These are phyloP conservation scores for Sakesphorus luctuosus DNA, from an alignment of 2,113 vertebrate genomes.

Conservation along the genomic window DNA sequence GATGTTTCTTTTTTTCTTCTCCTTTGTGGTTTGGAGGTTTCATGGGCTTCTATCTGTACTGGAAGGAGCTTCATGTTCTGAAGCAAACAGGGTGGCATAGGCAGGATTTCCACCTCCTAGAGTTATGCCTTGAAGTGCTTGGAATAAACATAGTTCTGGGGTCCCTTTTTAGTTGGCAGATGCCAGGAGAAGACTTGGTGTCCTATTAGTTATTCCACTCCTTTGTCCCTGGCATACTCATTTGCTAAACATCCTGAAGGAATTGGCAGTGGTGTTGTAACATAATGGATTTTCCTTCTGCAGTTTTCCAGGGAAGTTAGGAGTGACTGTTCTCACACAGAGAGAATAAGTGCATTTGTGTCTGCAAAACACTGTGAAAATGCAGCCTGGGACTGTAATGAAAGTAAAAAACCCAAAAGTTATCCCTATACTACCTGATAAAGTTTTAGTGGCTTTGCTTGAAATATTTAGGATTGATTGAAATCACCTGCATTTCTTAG, in stretches of 20 bases:
- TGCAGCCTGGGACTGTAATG: not conserved
- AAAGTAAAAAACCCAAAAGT: not conserved
- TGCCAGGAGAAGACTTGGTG: not conserved
- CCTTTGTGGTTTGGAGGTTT: not conserved
- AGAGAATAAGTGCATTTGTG: not conserved
- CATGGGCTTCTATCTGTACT: not conserved
- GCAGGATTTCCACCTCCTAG: not conserved
- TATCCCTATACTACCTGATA: not conserved
- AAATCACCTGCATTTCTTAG: constrained; percentile 38
- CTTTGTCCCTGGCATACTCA: not conserved
- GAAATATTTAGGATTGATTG: constrained; percentile 11
- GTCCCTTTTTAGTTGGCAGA: not conserved
- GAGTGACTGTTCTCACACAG: not conserved
- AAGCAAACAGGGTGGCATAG: not conserved
- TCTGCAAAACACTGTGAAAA: not conserved
- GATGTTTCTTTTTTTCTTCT: not conserved
- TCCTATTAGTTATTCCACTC: not conserved
- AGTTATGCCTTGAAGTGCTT: not conserved
- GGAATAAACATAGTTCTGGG: not conserved
- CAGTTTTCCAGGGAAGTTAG: not conserved
- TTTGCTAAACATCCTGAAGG: not conserved
- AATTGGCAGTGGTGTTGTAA: not conserved
- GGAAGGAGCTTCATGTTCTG: not conserved
- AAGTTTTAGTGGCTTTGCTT: constrained; percentile 19
- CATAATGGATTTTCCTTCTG: not conserved